Percentiles rank a stretch among this genome's conserved stretches.
Evolutionary conservation across 1,140 invertebrate species (phyloP).

Genomic region (Phthorimaea operculella): DNA sequence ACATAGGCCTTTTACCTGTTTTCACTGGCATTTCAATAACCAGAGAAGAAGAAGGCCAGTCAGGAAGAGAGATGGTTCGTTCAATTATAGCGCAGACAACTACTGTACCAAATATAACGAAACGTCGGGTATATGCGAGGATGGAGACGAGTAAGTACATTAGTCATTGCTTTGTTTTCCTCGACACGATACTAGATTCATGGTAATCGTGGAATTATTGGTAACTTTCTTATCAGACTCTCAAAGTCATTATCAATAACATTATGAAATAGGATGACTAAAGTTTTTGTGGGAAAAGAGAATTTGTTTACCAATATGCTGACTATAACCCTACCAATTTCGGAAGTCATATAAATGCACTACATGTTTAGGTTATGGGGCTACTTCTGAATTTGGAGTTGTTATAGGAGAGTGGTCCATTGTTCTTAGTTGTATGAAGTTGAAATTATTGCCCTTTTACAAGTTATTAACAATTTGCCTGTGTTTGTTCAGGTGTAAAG

Average conservation of each 20-base stretch:
- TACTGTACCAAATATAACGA: slow-evolving; percentile 99
- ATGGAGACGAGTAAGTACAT: slow-evolving; percentile 97
- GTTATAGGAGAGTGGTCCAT: neutral
- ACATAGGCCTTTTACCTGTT: slow-evolving; percentile 99
- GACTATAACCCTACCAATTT: slow-evolving; percentile 24
- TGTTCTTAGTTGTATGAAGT: neutral
- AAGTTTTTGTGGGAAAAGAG: slow-evolving; percentile 12
- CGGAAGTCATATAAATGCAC: neutral
- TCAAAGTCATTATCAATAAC: neutral
- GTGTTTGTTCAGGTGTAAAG: no score
- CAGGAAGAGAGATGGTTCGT: slow-evolving; percentile 94
- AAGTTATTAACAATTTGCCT: no score
- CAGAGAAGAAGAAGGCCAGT: slow-evolving; percentile 94
- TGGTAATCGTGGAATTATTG: slow-evolving; percentile 6
- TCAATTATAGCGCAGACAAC: slow-evolving; percentile 99
- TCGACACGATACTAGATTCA: neutral
- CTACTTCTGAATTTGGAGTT: no score
- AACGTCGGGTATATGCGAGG: slow-evolving; percentile 96
- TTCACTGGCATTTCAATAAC: slow-evolving; percentile 99
- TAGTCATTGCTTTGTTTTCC: slow-evolving; percentile 38
- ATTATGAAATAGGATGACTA: neutral
- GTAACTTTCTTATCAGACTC: slow-evolving; percentile 9
- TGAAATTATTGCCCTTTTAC: no score
- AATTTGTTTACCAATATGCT: slow-evolving; percentile 29
- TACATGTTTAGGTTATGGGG: no score